Evolutionary conservation across 2,113 vertebrate genomes (phyloP), one percentile per base, ranked within the genome.

Genomic region (Myiozetetes cayanensis): DNA sequence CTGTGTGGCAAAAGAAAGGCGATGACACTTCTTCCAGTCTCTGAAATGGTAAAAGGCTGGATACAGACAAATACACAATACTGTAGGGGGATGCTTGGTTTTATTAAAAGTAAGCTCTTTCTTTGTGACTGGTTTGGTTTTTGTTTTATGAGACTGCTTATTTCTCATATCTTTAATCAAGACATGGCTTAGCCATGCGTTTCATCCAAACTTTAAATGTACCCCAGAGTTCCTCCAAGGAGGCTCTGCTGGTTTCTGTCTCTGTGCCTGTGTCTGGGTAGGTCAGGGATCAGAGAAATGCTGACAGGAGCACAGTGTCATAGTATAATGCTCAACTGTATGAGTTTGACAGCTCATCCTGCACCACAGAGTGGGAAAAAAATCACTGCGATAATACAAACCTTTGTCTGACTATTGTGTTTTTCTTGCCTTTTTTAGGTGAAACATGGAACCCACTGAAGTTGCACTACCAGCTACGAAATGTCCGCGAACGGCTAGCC

Each of bases 391-490:
- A 18, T 25, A 66, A 21, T 66, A 24, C 63, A 50, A 87, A 70
- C 46, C 78, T 81, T 81, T 75, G 8, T 22, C 31, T 91, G 65
- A 89, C 22, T 49, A 10, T 55, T 30, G 7, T 30, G 47, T n/a
- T 65, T 43, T 87, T 56, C 49, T 79, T 61, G 37, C 23, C 58
- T 83, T 81, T 81, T 97, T 83, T 76, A 99, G 98, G 99, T 92
- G 99, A 99, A 97, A 99, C 99, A 2, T 99, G 99, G 99, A 99
- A 99, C 96, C 99, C 99, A 2, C 92, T 99, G 95, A 99, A 99
- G 96, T 97, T 99, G n/a, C 99, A 99, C 96, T 99, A 99, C 96
- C 99, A 99, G 20, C 97, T 99, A 93, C 97, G 99, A 97, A 99
- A 99, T 2, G 99, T 99, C 22, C 98, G 99, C 25, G 99, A 99